Conservation (phyloP, 2,888 invertebrate genomes). For the Trissoscelio sp. region DNA sequence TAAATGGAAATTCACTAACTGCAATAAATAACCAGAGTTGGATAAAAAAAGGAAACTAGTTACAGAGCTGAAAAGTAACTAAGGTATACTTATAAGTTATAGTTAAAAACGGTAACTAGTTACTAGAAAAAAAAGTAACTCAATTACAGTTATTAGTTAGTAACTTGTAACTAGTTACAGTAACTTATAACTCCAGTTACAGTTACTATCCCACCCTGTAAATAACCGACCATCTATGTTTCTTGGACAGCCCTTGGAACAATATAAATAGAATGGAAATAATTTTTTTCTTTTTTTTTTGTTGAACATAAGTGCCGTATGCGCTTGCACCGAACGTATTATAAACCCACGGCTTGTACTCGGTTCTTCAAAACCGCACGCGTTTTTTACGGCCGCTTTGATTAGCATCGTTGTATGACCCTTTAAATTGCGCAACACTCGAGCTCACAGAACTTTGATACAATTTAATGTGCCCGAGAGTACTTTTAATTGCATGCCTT, state of each 20-base stretch:
- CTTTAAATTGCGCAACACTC: slow-evolving; percentile 51
- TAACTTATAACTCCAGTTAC: too few relatives aligned
- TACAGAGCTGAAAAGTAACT: too few relatives aligned
- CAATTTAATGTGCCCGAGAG: slow-evolving; percentile 47
- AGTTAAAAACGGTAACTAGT: too few relatives aligned
- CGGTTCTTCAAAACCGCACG: slow-evolving; percentile 37
- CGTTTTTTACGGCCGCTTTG: slow-evolving; percentile 48
- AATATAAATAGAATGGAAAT: slow-evolving; percentile 25
- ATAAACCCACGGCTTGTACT: slow-evolving; percentile 30
- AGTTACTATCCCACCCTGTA: too few relatives aligned
- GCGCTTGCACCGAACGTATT: slow-evolving; percentile 36
- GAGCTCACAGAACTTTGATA: slow-evolving; percentile 41
- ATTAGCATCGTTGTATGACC: slow-evolving; percentile 58
- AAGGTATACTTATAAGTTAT: too few relatives aligned
- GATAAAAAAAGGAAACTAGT: too few relatives aligned
- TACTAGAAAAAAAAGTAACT: too few relatives aligned
- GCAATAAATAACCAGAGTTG: slow-evolving; percentile 30
- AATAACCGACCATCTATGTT: too few relatives aligned
- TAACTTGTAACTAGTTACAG: too few relatives aligned
- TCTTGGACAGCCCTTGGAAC: background rate
- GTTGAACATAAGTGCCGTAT: slow-evolving; percentile 45
- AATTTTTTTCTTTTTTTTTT: slow-evolving; percentile 7
- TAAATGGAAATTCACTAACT: slow-evolving; percentile 15
- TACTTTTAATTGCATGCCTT: slow-evolving; percentile 60
- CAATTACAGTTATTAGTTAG: too few relatives aligned